phyloP scores from a whole-genome alignment of 2,113 vertebrate genomes.

The Lates calcarifer region DNA sequence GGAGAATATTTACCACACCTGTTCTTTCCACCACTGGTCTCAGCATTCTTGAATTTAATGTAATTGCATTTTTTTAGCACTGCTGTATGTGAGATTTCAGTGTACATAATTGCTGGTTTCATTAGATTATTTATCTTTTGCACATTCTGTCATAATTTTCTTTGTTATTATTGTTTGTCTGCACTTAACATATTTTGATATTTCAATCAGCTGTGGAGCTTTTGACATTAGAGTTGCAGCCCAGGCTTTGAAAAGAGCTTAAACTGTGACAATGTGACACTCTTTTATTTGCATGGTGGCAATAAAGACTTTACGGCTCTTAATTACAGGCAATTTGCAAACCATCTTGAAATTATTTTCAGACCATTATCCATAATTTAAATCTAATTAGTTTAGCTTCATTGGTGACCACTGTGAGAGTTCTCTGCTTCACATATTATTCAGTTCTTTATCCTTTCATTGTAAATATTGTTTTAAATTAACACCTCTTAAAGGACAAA shows the following conservation, averaged over 20 bases:
- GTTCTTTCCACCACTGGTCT: not conserved
- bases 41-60: not conserved
- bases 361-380: conserved; percentile 42
- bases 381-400: conserved; percentile 51
- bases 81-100: not conserved
- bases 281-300: conserved; percentile 18
- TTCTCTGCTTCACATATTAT: conserved; percentile 16
- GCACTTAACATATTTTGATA: not conserved
- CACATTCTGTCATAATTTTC: not conserved
- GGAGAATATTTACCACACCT: not conserved
- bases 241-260: not conserved
- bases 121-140: not conserved
- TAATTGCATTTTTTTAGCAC: not conserved
- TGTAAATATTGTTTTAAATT: conserved; percentile 40
- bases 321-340: conserved; percentile 49
- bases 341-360: conserved; percentile 52
- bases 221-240: not conserved
- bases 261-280: conserved; percentile 12
- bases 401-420: conserved; percentile 31
- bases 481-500: conserved; percentile 18
- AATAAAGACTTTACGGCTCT: conserved; percentile 40
- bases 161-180: not conserved
- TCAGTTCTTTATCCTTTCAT: conserved; percentile 20
- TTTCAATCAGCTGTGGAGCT: not conserved
- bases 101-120: not conserved